phyloP scores from a whole-genome alignment of 1,140 invertebrate species.

The Heterodera schachtii region DNA sequence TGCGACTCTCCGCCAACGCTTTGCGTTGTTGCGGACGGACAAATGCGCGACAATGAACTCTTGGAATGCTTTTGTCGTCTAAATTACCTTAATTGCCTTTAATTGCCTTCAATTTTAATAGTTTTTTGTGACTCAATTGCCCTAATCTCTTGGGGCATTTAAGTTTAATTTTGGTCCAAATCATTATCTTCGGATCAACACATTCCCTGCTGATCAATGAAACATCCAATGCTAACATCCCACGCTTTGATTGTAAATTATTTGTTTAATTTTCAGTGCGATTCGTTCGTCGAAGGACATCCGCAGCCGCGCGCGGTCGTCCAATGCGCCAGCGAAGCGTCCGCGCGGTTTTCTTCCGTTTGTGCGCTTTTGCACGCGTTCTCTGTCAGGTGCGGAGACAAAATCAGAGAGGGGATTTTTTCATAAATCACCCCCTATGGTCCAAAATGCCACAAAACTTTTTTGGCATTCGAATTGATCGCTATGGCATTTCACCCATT shows the following conservation, averaged over 20 bases:
- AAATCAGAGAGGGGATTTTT: too few species aligned
- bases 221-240: too few species aligned
- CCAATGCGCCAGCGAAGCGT: slow-evolving; percentile 9
- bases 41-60: background rate
- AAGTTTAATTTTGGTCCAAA: too few species aligned
- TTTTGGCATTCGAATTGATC: background rate
- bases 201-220: too few species aligned
- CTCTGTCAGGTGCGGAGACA: background rate
- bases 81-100: background rate
- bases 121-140: too few species aligned
- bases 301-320: background rate
- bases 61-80: background rate
- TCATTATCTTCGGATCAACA: too few species aligned
- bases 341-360: background rate
- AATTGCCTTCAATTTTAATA: too few species aligned
- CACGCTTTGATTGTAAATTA: too few species aligned
- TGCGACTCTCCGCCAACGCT: background rate
- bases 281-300: background rate
- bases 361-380: slow-evolving; percentile 7
- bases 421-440: too few species aligned
- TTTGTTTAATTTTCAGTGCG: background rate
- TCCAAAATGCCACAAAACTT: too few species aligned
- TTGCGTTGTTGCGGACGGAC: background rate
- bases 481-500: background rate
- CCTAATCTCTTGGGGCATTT: too few species aligned